phyloP scores from a whole-genome alignment of 2,888 invertebrate species.

The Tiliacea citrago region DNA sequence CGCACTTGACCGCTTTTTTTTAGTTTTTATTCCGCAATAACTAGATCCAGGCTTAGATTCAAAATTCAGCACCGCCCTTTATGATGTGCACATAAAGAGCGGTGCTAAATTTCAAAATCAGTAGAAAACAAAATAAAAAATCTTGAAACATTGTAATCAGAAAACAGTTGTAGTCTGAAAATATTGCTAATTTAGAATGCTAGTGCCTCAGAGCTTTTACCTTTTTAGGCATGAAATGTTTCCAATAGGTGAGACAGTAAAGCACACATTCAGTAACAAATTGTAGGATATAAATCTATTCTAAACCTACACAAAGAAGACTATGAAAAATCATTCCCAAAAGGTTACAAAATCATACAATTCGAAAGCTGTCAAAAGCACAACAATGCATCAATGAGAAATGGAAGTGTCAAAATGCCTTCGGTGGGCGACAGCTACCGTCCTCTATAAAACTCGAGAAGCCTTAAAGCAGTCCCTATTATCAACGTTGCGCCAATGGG shows the following conservation, averaged over 20 bases:
- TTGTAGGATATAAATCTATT: neutral
- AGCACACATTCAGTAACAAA: neutral
- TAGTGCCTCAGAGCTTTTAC: neutral
- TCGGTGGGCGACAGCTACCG: slow-evolving; percentile 1
- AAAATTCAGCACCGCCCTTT: too few species aligned
- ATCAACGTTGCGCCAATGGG: slow-evolving; percentile 43
- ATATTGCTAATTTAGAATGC: neutral
- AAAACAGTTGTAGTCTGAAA: too few species aligned
- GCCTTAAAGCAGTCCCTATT: slow-evolving; percentile 7
- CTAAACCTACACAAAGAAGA: neutral
- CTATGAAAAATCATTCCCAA: neutral
- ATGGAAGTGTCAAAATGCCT: slow-evolving; percentile 31
- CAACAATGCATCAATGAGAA: slow-evolving; percentile 31
- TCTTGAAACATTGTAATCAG: too few species aligned
- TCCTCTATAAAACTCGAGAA: slow-evolving; percentile 20
- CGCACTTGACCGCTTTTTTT: too few species aligned
- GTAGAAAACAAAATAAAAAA: too few species aligned
- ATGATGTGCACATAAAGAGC: too few species aligned
- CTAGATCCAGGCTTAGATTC: too few species aligned
- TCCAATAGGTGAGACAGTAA: neutral
- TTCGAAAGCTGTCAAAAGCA: slow-evolving; percentile 9
- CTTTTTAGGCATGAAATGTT: neutral
- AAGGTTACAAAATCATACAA: slow-evolving; percentile 14
- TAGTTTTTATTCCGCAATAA: too few species aligned
- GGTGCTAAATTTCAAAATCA: too few species aligned